Base-by-base conservation (phyloP, 2,113 vertebrate species). In the Holacanthus passer region DNA sequence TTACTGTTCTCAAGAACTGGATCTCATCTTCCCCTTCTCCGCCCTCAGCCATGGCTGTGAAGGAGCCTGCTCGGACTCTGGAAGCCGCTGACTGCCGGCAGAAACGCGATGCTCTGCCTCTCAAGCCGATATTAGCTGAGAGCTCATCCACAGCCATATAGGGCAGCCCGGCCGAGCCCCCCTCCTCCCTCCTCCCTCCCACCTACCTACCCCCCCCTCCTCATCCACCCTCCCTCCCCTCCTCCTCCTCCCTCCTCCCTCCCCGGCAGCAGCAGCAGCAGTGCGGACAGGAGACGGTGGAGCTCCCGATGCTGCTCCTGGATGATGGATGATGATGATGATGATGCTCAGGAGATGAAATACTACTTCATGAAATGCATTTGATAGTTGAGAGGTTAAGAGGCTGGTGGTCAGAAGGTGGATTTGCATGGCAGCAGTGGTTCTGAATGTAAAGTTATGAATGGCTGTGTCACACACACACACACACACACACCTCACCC, bases 1-100 rank as follows among this genome's bases (percentile, higher is more conserved):
- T 99, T 95, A 99, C 98, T 95, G 98, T 99, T 96, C 98, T 95
- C 89, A 99, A 95, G 94, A 99, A 99, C 95, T 99, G 98, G 94
- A 99, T 98, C 93, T 99, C 98, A 94, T 99, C 98, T 94, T 99
- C 98, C 77, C 96, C 97, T 96, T 99, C 98, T 94, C 95, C 96
- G 89, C 94, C 97, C 95, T 99, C 98, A 96, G 97, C 97, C 98
- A 99, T 99, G 96, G 96, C 96, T 97, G 95, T 93, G 94, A 92
- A 95, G 95, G 96, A 96, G 96, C 94, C 95, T 94, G 95, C 96
- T 96, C 94, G 95, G 95, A 96, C 96, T 95, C 95, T 84, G 96
- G 91, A 96, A 94, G 96, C 95, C 94, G 82, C 96, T 91, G 95
- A 92, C 93, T 94, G 95, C 74, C 95, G 93, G 73, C 93, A 92